phyloP scores from a whole-genome alignment of 2,113 vertebrate species.

The Megaleporinus macrocephalus region DNA sequence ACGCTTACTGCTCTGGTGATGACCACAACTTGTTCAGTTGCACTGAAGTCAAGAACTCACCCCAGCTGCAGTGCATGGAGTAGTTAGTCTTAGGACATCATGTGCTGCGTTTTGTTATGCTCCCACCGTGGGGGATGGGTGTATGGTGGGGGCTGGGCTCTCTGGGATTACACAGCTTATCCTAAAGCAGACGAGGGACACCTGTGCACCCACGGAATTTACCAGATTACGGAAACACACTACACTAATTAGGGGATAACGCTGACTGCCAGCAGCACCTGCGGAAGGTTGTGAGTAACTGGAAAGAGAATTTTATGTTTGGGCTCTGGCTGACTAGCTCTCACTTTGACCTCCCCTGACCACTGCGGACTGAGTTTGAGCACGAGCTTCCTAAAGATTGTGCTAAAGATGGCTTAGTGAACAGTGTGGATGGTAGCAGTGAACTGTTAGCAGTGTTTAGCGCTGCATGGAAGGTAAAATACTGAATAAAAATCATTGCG shows the following conservation, averaged over 20 bases:
- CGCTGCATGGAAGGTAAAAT: too few species aligned
- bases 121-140: constrained; percentile 31
- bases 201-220: constrained; percentile 72
- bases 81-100: not conserved
- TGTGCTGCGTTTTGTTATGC: constrained; percentile 29
- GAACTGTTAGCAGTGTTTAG: too few species aligned
- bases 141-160: constrained; percentile 56
- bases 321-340: not conserved
- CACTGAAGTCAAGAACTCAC: not conserved
- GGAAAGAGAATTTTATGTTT: constrained; percentile 5
- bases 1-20: not conserved
- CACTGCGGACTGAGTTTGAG: not conserved
- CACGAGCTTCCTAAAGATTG: not conserved
- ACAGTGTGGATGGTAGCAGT: too few species aligned
- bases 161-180: constrained; percentile 77
- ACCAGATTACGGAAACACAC: constrained; percentile 71
- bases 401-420: not conserved
- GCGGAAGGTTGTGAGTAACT: constrained; percentile 8
- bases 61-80: not conserved
- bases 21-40: not conserved
- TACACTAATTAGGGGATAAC: constrained; percentile 69
- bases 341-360: constrained; percentile 21
- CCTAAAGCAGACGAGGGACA: constrained; percentile 76
- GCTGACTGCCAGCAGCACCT: constrained; percentile 44
- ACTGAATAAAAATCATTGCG: too few species aligned